These are phyloP conservation scores for Eumeta japonica DNA, from an alignment of 1,140 invertebrate species.

Conservation along the genomic window DNA sequence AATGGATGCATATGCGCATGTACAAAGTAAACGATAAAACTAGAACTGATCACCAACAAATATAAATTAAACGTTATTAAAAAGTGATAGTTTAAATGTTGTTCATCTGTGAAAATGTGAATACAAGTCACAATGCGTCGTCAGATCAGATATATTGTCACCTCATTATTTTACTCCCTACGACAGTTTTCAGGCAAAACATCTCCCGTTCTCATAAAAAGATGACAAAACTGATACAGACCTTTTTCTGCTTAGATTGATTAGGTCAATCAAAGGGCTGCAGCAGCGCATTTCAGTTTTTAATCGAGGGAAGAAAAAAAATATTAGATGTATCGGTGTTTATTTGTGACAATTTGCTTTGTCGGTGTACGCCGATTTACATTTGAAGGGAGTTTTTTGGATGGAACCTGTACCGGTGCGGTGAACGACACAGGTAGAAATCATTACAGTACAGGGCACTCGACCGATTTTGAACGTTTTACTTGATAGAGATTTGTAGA, in stretches of 20 bases:
- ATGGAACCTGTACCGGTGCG: conserved; percentile 49
- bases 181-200: background rate
- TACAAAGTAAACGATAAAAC: too few species aligned
- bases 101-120: too few species aligned
- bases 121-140: too few species aligned
- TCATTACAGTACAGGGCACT: too few species aligned
- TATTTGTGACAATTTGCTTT: conserved; percentile 60
- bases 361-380: conserved; percentile 53
- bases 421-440: conserved; percentile 47
- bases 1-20: too few species aligned
- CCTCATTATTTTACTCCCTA: background rate
- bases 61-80: too few species aligned
- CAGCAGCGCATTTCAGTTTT: conserved; percentile 43
- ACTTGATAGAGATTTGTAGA: too few species aligned
- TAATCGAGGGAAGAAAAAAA: conserved; percentile 48
- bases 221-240: conserved; percentile 13
- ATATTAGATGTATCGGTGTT: conserved; percentile 50
- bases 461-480: conserved; percentile 26
- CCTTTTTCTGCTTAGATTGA: conserved; percentile 53
- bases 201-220: background rate
- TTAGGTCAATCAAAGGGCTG: conserved; percentile 51
- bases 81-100: too few species aligned
- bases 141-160: too few species aligned
- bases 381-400: conserved; percentile 51
- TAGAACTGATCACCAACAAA: too few species aligned